These are phyloP conservation scores for Conopomorpha cramerella DNA, from an alignment of 1,140 invertebrate species.

Conservation along the genomic window DNA sequence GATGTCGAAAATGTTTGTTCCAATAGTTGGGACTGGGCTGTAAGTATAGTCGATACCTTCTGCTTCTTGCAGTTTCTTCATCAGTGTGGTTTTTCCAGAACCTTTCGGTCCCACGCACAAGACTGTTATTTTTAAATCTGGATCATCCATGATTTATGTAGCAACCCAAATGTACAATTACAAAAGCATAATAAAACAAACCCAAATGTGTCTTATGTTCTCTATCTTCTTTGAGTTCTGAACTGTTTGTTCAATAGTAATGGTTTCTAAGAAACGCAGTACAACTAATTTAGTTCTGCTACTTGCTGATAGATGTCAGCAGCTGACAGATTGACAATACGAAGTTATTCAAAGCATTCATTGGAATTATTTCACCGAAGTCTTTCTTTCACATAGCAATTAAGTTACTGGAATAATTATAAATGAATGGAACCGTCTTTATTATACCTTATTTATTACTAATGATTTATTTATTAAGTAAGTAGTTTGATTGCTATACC, in stretches of 20 bases:
- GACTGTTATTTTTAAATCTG: slow-evolving; percentile 53
- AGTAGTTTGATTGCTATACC: too few relatives aligned
- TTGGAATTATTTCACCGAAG: too few relatives aligned
- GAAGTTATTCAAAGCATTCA: too few relatives aligned
- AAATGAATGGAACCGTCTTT: too few relatives aligned
- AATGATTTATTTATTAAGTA: too few relatives aligned
- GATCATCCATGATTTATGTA: slow-evolving; percentile 38
- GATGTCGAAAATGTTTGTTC: slow-evolving; percentile 73
- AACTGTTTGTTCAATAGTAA: background rate
- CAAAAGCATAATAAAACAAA: too few relatives aligned
- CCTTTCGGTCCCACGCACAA: slow-evolving; percentile 77
- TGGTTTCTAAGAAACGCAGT: background rate
- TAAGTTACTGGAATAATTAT: too few relatives aligned
- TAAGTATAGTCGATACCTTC: slow-evolving; percentile 71
- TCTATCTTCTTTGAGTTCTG: too few relatives aligned
- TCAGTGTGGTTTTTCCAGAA: slow-evolving; percentile 79
- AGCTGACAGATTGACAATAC: background rate
- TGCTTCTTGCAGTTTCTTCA: slow-evolving; percentile 72
- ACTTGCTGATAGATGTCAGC: background rate
- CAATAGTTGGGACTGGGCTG: slow-evolving; percentile 76
- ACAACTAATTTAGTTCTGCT: background rate
- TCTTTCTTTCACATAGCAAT: too few relatives aligned
- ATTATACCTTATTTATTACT: too few relatives aligned
- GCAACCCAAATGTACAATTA: too few relatives aligned
- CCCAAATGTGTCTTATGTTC: too few relatives aligned